A percentile compares a stretch with the other conserved stretches of the same genome.
Evolutionary conservation across 2,113 vertebrate species (phyloP).

Genomic region (Lonchura striata): DNA sequence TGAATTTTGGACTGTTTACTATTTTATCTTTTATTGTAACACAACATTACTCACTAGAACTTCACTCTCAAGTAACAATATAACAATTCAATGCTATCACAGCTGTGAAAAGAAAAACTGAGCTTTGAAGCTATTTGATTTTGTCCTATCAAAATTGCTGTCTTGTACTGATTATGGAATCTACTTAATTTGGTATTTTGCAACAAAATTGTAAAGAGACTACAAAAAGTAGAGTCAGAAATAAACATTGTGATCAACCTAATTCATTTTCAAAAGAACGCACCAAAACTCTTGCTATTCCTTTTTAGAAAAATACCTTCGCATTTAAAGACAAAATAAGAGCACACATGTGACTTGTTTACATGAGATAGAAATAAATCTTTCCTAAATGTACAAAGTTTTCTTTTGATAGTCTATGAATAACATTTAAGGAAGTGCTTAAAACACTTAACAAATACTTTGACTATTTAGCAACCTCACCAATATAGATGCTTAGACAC

Average conservation of each 20-base stretch:
- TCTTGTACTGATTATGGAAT: not conserved
- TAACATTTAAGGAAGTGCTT: not conserved
- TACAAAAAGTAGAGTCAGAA: not conserved
- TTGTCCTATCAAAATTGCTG: not conserved
- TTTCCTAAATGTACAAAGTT: not conserved
- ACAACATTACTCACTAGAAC: not conserved
- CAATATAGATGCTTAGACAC: not conserved
- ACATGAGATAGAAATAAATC: not conserved
- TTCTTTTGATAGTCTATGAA: not conserved
- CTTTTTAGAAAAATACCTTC: not conserved
- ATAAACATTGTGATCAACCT: constrained; percentile 29
- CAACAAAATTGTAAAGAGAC: not conserved
- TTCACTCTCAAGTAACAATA: not conserved
- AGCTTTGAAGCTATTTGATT: constrained; percentile 18
- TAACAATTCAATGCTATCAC: not conserved
- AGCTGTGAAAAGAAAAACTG: not conserved
- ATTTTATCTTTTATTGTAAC: not conserved
- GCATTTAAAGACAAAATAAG: not conserved
- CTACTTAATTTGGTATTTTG: not conserved
- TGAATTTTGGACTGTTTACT: not conserved
- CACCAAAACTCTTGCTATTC: not conserved
- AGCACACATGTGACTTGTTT: not conserved
- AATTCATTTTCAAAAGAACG: not conserved
- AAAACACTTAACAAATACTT: not conserved
- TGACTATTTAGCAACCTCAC: not conserved